Evolutionary conservation across 64 coral and sea anemone species (phyloP).

Genomic region (Pachyseris speciosa): DNA sequence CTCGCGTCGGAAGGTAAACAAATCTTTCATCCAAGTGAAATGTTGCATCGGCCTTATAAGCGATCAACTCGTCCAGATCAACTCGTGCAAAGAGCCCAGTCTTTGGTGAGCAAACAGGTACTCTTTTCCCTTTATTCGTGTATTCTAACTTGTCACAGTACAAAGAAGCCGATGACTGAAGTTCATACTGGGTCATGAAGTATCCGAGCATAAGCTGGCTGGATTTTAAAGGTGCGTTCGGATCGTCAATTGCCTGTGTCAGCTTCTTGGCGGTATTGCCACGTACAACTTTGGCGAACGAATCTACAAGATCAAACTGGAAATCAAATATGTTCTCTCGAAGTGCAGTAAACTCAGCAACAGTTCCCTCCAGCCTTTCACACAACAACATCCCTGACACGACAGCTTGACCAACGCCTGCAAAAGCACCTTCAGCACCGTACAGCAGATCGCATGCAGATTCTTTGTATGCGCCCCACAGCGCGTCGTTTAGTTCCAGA

Average conservation of each 20-base stretch:
- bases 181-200: slow-evolving; percentile 12
- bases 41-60: not conserved
- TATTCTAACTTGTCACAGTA: slow-evolving; percentile 37
- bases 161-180: not conserved
- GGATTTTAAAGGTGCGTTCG: not conserved
- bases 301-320: slow-evolving; percentile 55
- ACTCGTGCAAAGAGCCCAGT: not conserved
- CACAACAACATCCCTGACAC: slow-evolving; percentile 11
- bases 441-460: slow-evolving; percentile 18
- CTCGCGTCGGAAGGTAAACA: slow-evolving; percentile 7
- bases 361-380: slow-evolving; percentile 36
- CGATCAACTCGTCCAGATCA: not conserved
- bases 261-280: slow-evolving; percentile 20
- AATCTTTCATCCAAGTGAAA: not conserved
- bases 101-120: not conserved
- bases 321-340: slow-evolving; percentile 66
- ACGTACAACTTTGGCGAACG: slow-evolving; percentile 22
- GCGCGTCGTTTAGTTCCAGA: not conserved
- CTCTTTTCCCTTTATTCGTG: slow-evolving; percentile 17
- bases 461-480: slow-evolving; percentile 25
- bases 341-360: slow-evolving; percentile 40
- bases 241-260: not conserved
- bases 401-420: not conserved
- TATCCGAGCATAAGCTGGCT: slow-evolving; percentile 18
- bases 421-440: slow-evolving; percentile 1